Conservation (phyloP, 2,888 invertebrate species). For the Sinohyriopsis cumingii region DNA sequence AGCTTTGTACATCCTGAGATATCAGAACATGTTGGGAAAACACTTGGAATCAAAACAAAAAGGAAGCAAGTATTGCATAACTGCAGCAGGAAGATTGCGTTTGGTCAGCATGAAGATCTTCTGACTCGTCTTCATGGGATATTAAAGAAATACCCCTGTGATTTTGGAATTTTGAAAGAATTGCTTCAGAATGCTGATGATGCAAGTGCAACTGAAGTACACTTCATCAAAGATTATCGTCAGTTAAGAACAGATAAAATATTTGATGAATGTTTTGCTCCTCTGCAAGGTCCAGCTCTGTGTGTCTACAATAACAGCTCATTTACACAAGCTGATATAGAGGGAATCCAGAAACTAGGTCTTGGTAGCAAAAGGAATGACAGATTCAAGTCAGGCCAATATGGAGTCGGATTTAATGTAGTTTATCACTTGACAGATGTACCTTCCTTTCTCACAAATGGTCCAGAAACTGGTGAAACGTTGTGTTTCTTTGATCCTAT, state of each 20-base stretch:
- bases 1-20: slow-evolving; percentile 29
- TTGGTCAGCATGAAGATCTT: slow-evolving; percentile 60
- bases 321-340: slow-evolving; percentile 48
- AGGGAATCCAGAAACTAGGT: slow-evolving; percentile 55
- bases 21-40: slow-evolving; percentile 5
- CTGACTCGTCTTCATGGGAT: slow-evolving; percentile 53
- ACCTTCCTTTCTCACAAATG: slow-evolving; percentile 52
- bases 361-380: slow-evolving; percentile 55
- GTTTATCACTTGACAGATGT: slow-evolving; percentile 61
- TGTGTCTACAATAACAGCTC: slow-evolving; percentile 52
- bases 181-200: slow-evolving; percentile 68
- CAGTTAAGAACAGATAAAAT: slow-evolving; percentile 24
- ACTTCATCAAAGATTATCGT: slow-evolving; percentile 60
- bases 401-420: slow-evolving; percentile 61
- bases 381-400: slow-evolving; percentile 56
- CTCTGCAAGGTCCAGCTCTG: slow-evolving; percentile 56
- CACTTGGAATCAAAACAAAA: slow-evolving; percentile 19
- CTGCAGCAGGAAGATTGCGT: slow-evolving; percentile 36
- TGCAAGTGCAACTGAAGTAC: slow-evolving; percentile 62
- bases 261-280: slow-evolving; percentile 45
- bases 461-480: slow-evolving; percentile 40
- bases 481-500: slow-evolving; percentile 66
- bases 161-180: slow-evolving; percentile 65
- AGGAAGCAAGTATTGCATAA: background rate
- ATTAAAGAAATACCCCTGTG: slow-evolving; percentile 62